These are phyloP conservation scores for Lycia hirtaria DNA, from an alignment of 2,888 invertebrate species.

Conservation along the genomic window DNA sequence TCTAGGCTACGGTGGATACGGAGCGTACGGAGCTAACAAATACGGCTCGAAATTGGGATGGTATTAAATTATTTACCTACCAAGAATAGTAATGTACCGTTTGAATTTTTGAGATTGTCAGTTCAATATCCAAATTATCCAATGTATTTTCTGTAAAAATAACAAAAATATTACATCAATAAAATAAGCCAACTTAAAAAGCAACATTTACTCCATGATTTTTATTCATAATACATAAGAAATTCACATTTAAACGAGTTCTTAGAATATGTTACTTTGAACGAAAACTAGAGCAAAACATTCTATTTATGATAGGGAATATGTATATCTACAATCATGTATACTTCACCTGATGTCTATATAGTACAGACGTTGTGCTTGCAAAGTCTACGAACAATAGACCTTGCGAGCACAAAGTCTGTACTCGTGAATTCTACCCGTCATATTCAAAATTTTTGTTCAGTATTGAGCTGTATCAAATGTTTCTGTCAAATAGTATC, in stretches of 20 bases:
- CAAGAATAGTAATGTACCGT: neutral
- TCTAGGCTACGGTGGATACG: slow-evolving; percentile 39
- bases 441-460: too few species aligned
- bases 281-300: slow-evolving; percentile 52
- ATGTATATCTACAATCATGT: too few species aligned
- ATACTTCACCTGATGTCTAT: too few species aligned
- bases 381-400: too few species aligned
- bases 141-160: neutral
- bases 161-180: neutral
- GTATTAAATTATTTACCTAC: slow-evolving; percentile 8
- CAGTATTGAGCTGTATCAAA: too few species aligned
- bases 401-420: too few species aligned
- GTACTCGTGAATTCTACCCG: too few species aligned
- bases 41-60: slow-evolving; percentile 18
- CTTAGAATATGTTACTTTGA: slow-evolving; percentile 48
- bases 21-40: slow-evolving; percentile 21
- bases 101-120: too few species aligned
- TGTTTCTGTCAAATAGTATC: too few species aligned
- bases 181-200: neutral
- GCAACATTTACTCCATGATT: neutral
- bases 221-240: slow-evolving; percentile 22
- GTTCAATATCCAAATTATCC: too few species aligned
- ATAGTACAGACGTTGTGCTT: too few species aligned
- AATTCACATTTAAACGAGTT: slow-evolving; percentile 29
- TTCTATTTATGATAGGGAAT: slow-evolving; percentile 37